These are phyloP conservation scores for Cenopis cana DNA, from an alignment of 2,888 invertebrate species.

Conservation along the genomic window DNA sequence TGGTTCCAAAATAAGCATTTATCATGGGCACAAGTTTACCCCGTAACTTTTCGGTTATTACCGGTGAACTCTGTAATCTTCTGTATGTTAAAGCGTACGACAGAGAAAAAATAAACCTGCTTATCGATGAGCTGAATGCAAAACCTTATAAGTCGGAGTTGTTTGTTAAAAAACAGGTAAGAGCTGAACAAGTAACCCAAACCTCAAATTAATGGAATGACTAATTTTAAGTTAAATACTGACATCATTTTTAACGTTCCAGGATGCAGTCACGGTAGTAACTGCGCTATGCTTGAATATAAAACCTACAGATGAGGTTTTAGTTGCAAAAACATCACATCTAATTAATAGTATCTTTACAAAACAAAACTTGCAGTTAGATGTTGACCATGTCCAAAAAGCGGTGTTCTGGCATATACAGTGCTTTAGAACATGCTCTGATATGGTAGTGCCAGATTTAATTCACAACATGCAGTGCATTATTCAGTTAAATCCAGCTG, in stretches of 20 bases:
- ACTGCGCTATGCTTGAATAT: slow-evolving; percentile 69
- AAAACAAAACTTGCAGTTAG: slow-evolving; percentile 80
- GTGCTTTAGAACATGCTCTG: slow-evolving; percentile 71
- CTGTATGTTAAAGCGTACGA: slow-evolving; percentile 73
- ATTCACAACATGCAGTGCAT: slow-evolving; percentile 75
- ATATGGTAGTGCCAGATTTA: slow-evolving; percentile 74
- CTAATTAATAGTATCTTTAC: slow-evolving; percentile 83
- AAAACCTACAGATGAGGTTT: slow-evolving; percentile 77
- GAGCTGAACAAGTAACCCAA: slow-evolving; percentile 47
- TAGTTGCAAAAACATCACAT: slow-evolving; percentile 85
- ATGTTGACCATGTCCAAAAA: slow-evolving; percentile 62
- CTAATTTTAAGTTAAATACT: neutral
- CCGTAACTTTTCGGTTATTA: slow-evolving; percentile 66
- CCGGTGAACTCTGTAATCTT: slow-evolving; percentile 70
- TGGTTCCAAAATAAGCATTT: neutral
- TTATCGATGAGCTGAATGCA: slow-evolving; percentile 87
- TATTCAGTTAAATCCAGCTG: slow-evolving; percentile 62
- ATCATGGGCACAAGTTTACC: slow-evolving; percentile 58
- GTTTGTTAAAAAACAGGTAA: slow-evolving; percentile 77
- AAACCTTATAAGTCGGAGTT: slow-evolving; percentile 83
- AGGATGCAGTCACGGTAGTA: slow-evolving; percentile 70
- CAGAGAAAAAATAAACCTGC: slow-evolving; percentile 77
- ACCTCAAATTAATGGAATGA: neutral
- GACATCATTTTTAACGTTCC: slow-evolving; percentile 49
- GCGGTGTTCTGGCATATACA: slow-evolving; percentile 76